Base-by-base conservation (phyloP, 1,140 invertebrate genomes). In the Trichonephila clavata region DNA sequence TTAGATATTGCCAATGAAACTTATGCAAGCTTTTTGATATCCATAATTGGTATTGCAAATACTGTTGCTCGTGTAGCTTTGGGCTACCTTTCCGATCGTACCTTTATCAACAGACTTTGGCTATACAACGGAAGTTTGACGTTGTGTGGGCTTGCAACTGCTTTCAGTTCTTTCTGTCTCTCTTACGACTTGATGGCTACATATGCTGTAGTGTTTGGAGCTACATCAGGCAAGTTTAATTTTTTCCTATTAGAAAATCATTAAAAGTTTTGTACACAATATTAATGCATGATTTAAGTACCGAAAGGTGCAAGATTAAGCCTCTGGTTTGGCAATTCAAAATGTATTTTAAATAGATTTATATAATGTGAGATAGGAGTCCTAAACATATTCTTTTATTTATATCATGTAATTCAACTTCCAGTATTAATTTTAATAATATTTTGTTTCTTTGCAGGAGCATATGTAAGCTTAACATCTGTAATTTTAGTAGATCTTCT, bases 391-490 rank as follows among this genome's bases (percentile, higher is more conserved):
- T 4, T 43, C 7, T 43, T 43, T 7, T 43, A 4, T 10, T 50
- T 10, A 0, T 50, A 50, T 7, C 50, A 10, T 10, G 10, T 50
- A 13, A 50, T 50, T 50, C 50, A 50, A 10, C 50, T 50, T 50
- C 50, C 50, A 50, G 50, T 7, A 7, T 10, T 10, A 50, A 50
- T 10, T 50, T 7, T 5, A 50, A 50, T 43, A 43, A 7, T 83
- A 16, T 84, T 20, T 27, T 59, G 87, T 84, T 84, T 86, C 91
- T 87, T 95, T 87, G 14, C 81, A 94, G 98, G 98, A 89, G 98
- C 98, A 43, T 99, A 99, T 95, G 98, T 99, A 7, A 98, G 98
- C 8, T 96, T 99, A 21, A 99, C 98, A 7, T 98, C 98, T 13
- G 98, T 98, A 6, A 98, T 98, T 87, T 96, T 98, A 83, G 98